These are phyloP conservation scores for Limnephilus auricula DNA, from an alignment of 2,888 invertebrate species.

Conservation along the genomic window DNA sequence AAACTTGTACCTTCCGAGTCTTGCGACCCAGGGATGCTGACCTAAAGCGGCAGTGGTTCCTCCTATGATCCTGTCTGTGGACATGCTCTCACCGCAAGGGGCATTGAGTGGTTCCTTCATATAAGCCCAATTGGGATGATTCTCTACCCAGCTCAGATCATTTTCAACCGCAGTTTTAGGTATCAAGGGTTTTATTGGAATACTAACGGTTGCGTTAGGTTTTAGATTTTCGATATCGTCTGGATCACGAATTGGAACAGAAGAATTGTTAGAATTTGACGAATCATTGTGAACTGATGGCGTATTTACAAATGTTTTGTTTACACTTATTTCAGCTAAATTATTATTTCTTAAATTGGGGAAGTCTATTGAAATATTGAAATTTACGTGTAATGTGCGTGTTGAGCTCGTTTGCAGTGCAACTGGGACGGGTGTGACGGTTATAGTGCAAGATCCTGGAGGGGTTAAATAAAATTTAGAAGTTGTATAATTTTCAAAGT, in stretches of 20 bases:
- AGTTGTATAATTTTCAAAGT: not conserved
- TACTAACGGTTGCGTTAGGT: not conserved
- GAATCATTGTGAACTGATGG: not conserved
- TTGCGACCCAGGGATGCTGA: conserved; percentile 81
- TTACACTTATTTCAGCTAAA: not conserved
- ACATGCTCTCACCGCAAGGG: conserved; percentile 76
- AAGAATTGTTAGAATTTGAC: not conserved
- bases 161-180: not conserved
- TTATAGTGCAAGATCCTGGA: not conserved
- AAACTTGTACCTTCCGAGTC: conserved; percentile 72
- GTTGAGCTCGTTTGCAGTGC: not conserved
- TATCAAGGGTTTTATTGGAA: not conserved
- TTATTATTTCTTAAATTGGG: not conserved
- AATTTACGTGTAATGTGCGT: not conserved
- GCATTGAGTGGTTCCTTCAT: not conserved
- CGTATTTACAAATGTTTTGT: too few species aligned
- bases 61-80: conserved; percentile 80
- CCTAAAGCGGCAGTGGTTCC: conserved; percentile 79
- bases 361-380: not conserved
- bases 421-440: not conserved
- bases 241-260: not conserved
- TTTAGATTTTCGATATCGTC: not conserved
- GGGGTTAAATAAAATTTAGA: not conserved
- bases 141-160: not conserved
- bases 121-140: conserved; percentile 23